Conservation (phyloP, 2,888 invertebrate genomes). For the Zaprionus bogoriensis region DNA sequence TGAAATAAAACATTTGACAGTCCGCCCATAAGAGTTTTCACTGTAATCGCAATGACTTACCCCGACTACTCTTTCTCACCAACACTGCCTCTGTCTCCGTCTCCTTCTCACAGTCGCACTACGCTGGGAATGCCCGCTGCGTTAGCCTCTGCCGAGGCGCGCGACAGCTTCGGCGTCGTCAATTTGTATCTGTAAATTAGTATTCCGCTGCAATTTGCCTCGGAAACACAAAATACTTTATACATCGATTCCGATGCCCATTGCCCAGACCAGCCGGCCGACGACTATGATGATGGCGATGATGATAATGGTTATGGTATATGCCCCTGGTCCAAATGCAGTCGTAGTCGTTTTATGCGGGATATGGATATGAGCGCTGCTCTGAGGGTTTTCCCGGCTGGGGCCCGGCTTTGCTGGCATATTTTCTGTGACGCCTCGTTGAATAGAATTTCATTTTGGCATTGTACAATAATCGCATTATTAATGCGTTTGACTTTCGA, state of each 20-base stretch:
- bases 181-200: conserved; percentile 78
- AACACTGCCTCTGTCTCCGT: too few relatives aligned
- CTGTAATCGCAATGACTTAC: too few relatives aligned
- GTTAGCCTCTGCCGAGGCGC: conserved; percentile 23
- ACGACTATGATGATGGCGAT: conserved; percentile 27
- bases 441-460: conserved; percentile 56
- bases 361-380: conserved; percentile 32
- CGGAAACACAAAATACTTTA: conserved; percentile 60
- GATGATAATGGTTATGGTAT: conserved; percentile 19
- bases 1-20: too few relatives aligned
- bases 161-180: conserved; percentile 50
- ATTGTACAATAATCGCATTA: conserved; percentile 68
- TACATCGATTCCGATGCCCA: conserved; percentile 54
- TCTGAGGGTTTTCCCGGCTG: conserved; percentile 15
- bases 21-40: too few relatives aligned
- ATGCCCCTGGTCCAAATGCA: conserved; percentile 34
- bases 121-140: conserved; percentile 45
- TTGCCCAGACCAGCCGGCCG: conserved; percentile 3
- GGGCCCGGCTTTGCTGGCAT: conserved; percentile 31
- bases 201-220: conserved; percentile 75
- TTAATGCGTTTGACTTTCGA: conserved; percentile 53
- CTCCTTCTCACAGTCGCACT: neutral
- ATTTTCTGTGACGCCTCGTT: conserved; percentile 50
- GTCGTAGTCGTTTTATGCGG: conserved; percentile 56
- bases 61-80: too few relatives aligned